phyloP scores from a whole-genome alignment of 1,140 invertebrate genomes.

The Leptinotarsa undecemlineata region DNA sequence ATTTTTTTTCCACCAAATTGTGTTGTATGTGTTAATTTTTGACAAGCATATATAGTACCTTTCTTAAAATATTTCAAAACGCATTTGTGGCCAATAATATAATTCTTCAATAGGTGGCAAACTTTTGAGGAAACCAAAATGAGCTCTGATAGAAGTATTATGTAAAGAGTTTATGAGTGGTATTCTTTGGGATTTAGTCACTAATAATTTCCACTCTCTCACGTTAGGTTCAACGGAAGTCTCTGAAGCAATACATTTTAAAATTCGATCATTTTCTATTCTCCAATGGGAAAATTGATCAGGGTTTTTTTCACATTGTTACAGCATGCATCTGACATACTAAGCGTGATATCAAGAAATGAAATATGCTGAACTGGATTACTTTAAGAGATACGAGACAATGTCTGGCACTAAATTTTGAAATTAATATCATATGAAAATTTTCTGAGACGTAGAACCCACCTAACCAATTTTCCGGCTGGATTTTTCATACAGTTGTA shows the following conservation, averaged over 20 bases:
- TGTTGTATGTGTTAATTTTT: too few relatives aligned
- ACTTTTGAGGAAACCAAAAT: conserved; percentile 26
- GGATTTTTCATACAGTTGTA: too few relatives aligned
- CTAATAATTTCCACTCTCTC: conserved; percentile 24
- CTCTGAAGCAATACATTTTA: conserved; percentile 11
- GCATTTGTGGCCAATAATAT: conserved; percentile 22
- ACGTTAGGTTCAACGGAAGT: background rate
- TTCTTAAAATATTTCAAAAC: background rate
- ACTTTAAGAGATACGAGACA: background rate
- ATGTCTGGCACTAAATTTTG: conserved; percentile 7
- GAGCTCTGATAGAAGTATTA: conserved; percentile 1
- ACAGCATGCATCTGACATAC: conserved; percentile 10
- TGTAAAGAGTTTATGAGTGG: conserved; percentile 7
- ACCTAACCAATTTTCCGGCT: too few relatives aligned
- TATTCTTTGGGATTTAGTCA: conserved; percentile 13
- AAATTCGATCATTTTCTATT: conserved; percentile 11
- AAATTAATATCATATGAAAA: background rate
- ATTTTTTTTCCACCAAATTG: too few relatives aligned
- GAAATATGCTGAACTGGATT: background rate
- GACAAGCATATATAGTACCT: background rate
- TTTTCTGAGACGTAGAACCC: too few relatives aligned
- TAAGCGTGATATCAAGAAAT: background rate
- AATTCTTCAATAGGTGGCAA: background rate
- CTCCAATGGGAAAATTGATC: conserved; percentile 6
- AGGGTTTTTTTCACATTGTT: conserved; percentile 7